These are phyloP conservation scores for Nysson spinosus DNA, from an alignment of 2,888 invertebrate genomes.

Conservation along the genomic window DNA sequence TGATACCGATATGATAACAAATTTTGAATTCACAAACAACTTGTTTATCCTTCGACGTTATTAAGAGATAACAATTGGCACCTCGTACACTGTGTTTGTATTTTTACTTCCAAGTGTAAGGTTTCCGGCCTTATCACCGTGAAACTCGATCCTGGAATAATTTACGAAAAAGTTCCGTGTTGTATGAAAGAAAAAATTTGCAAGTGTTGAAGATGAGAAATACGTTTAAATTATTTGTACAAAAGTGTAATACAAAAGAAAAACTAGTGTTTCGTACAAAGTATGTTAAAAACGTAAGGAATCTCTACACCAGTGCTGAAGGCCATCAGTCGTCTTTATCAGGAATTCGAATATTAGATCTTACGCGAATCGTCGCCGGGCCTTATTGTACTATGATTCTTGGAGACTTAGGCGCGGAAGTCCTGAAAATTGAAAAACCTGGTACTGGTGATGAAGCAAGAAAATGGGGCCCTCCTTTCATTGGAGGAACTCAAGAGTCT, in stretches of 20 bases:
- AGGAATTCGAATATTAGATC: slow-evolving; percentile 87
- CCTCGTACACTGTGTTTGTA: too few species aligned
- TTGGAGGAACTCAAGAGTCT: slow-evolving; percentile 82
- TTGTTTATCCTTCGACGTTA: background rate
- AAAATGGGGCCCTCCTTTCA: slow-evolving; percentile 95
- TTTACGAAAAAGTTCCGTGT: too few species aligned
- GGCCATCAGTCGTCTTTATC: slow-evolving; percentile 80
- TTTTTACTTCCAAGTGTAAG: too few species aligned
- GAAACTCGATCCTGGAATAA: too few species aligned
- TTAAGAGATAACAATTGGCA: background rate
- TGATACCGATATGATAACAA: slow-evolving; percentile 7
- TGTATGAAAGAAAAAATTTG: background rate
- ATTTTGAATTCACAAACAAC: background rate
- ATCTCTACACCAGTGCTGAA: slow-evolving; percentile 13
- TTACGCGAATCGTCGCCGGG: slow-evolving; percentile 94
- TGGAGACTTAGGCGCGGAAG: slow-evolving; percentile 94
- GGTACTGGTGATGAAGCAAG: slow-evolving; percentile 91
- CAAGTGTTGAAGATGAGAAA: background rate
- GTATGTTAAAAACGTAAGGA: slow-evolving; percentile 7
- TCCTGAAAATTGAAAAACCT: slow-evolving; percentile 94
- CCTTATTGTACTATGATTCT: slow-evolving; percentile 97
- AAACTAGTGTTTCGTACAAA: background rate
- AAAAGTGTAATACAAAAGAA: background rate
- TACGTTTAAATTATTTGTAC: background rate
- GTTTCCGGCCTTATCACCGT: too few species aligned